Percentiles rank a stretch among this genome's conserved stretches.
These are phyloP conservation scores for Acanthurus tractus DNA, from an alignment of 2,797 vertebrate genomes.

Conservation along the genomic window DNA sequence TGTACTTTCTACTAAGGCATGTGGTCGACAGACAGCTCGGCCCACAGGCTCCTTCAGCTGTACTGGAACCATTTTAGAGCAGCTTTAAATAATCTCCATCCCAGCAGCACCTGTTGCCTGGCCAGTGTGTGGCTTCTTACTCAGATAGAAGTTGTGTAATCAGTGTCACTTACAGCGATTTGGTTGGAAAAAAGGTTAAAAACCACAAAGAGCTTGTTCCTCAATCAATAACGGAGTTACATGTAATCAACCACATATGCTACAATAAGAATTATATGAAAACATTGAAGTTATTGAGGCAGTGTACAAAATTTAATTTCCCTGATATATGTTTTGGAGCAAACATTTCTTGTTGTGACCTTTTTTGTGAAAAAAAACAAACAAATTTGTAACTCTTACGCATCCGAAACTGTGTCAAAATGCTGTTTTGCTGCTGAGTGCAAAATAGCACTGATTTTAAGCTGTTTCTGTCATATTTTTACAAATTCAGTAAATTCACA, in stretches of 20 bases:
- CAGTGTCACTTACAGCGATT: conserved; percentile 42
- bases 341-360: background rate
- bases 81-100: conserved; percentile 82
- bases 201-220: conserved; percentile 78
- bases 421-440: background rate
- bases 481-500: background rate
- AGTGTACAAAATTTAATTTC: background rate
- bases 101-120: conserved; percentile 78
- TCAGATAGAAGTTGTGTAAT: conserved; percentile 76
- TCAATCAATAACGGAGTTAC: conserved; percentile 58
- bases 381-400: background rate
- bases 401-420: background rate
- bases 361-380: no score
- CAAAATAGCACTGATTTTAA: no score
- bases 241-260: conserved; percentile 21
- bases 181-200: conserved; percentile 69
- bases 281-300: background rate
- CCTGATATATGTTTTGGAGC: background rate
- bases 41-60: conserved; percentile 75
- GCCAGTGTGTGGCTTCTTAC: conserved; percentile 56
- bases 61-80: conserved; percentile 73
- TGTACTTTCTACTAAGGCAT: conserved; percentile 74
- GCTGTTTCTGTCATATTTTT: background rate
- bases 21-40: conserved; percentile 72
- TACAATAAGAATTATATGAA: background rate